Conservation (phyloP, 1,140 invertebrate genomes). For the Antheraea mylitta region DNA sequence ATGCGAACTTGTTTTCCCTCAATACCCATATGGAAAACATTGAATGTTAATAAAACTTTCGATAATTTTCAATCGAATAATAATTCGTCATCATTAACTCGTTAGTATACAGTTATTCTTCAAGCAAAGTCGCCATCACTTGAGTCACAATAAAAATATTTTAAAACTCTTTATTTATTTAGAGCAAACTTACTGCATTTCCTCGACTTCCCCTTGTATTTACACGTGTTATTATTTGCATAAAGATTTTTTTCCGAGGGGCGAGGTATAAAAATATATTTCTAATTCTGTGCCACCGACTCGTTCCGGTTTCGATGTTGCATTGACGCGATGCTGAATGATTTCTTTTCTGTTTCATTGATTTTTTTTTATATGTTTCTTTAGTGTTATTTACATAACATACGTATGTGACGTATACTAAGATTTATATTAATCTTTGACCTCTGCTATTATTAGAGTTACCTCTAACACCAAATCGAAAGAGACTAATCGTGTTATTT, state of each 20-base stretch:
- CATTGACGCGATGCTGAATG: slow-evolving; percentile 52
- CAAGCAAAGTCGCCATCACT: neutral
- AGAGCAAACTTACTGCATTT: slow-evolving; percentile 29
- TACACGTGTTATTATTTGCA: slow-evolving; percentile 75
- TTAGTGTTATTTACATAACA: neutral
- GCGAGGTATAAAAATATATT: slow-evolving; percentile 70
- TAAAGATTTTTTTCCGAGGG: slow-evolving; percentile 67
- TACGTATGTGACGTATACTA: no score
- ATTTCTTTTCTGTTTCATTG: slow-evolving; percentile 50
- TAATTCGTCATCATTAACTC: neutral
- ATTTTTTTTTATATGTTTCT: slow-evolving; percentile 48
- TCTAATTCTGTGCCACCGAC: slow-evolving; percentile 66
- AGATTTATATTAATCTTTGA: no score
- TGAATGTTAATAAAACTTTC: neutral
- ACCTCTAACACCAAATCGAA: no score
- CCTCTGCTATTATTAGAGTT: no score
- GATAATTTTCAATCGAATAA: neutral
- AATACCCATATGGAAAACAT: no score
- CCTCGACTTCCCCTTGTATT: slow-evolving; percentile 49
- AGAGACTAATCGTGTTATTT: no score
- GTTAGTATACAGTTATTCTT: no score
- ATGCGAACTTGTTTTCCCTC: no score
- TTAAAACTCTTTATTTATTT: slow-evolving; percentile 32
- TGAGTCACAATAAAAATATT: slow-evolving; percentile 19
- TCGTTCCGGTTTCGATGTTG: slow-evolving; percentile 51